phyloP scores from a whole-genome alignment of 1,140 invertebrate species.

The Drosophila sp. region DNA sequence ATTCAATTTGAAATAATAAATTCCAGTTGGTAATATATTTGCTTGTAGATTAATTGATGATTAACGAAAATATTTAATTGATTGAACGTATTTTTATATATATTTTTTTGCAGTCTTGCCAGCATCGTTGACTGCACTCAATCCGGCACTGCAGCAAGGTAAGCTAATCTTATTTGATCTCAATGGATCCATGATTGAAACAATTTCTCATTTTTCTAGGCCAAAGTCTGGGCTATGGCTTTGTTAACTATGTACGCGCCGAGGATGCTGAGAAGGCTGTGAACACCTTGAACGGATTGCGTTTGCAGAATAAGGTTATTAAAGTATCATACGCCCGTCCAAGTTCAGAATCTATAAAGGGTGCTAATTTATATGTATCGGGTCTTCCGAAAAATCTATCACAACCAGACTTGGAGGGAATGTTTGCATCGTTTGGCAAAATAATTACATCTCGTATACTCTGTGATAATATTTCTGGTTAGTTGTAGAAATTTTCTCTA shows the following conservation, averaged over 20 bases:
- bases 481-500: neutral
- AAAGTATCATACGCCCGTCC: constrained; percentile 96
- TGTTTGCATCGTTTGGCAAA: constrained; percentile 91
- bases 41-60: too few relatives aligned
- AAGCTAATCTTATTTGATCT: constrained; percentile 8
- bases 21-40: too few relatives aligned
- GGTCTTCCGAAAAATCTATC: constrained; percentile 93
- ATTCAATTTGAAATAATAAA: too few relatives aligned
- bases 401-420: constrained; percentile 92
- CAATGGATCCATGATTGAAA: too few relatives aligned
- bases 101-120: constrained; percentile 67
- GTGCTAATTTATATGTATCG: constrained; percentile 94
- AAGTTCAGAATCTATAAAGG: constrained; percentile 94
- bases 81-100: too few relatives aligned
- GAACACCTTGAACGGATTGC: constrained; percentile 92
- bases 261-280: constrained; percentile 95
- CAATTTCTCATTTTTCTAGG: constrained; percentile 84
- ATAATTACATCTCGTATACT: constrained; percentile 95
- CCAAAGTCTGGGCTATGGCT: constrained; percentile 94
- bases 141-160: constrained; percentile 82
- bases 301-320: constrained; percentile 95
- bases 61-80: too few relatives aligned
- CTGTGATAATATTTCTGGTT: constrained; percentile 92
- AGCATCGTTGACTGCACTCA: constrained; percentile 80
- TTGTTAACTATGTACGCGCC: constrained; percentile 93